Percentiles rank a stretch among this genome's conserved stretches.
Evolutionary conservation across 2,797 vertebrate species (phyloP).

Genomic region (Centroberyx gerrardi): DNA sequence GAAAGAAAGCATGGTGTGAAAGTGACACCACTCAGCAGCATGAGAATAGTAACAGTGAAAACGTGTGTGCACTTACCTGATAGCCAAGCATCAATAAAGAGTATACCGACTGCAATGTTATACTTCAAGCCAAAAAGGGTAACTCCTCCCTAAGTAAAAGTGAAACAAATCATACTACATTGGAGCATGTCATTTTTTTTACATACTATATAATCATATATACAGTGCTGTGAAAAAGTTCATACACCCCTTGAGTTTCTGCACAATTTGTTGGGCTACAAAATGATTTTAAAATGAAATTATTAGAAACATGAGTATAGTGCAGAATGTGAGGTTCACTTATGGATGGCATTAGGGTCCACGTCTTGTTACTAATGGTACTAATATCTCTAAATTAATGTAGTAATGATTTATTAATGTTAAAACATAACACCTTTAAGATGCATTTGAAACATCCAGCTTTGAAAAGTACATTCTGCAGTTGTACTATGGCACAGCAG

Average conservation of each 20-base stretch:
- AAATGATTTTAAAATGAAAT: too few species aligned
- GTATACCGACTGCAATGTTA: constrained; percentile 85
- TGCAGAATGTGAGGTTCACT: too few species aligned
- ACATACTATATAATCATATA: too few species aligned
- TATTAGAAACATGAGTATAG: too few species aligned
- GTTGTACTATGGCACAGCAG: neutral
- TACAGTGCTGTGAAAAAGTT: too few species aligned
- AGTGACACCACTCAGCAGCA: neutral
- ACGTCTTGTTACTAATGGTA: too few species aligned
- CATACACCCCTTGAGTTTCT: too few species aligned
- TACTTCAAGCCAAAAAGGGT: constrained; percentile 84
- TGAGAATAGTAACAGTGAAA: neutral
- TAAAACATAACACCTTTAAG: neutral
- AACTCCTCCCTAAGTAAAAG: constrained; percentile 81
- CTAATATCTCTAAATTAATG: too few species aligned
- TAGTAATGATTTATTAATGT: too few species aligned
- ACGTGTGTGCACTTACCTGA: constrained; percentile 74
- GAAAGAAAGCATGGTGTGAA: constrained; percentile 9
- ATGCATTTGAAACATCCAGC: neutral
- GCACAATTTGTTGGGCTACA: too few species aligned
- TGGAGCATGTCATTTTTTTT: neutral
- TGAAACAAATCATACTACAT: neutral
- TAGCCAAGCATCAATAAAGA: constrained; percentile 88
- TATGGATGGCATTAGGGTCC: too few species aligned
- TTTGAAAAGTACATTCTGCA: neutral